A percentile compares a stretch with the other conserved stretches of the same genome.
These are phyloP conservation scores for Thalassarche chlororhynchos DNA, from an alignment of 2,113 vertebrate genomes.

Conservation along the genomic window DNA sequence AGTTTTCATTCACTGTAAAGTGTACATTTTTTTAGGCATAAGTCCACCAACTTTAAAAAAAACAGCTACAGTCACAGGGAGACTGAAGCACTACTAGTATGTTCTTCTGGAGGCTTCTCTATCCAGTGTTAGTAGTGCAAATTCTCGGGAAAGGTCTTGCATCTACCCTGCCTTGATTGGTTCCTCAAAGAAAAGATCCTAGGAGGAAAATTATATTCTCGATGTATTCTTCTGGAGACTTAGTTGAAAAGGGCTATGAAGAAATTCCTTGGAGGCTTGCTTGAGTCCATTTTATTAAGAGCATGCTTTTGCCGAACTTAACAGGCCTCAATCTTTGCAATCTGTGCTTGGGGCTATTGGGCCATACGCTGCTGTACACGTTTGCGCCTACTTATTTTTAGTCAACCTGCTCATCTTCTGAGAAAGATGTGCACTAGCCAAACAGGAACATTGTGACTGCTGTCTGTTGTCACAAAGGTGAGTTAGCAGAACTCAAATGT, in stretches of 20 bases:
- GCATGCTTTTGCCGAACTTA: not conserved
- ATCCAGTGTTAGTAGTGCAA: not conserved
- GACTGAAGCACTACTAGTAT: not conserved
- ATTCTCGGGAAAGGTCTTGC: not conserved
- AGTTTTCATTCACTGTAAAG: not conserved
- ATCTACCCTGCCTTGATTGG: not conserved
- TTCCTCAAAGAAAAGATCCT: not conserved
- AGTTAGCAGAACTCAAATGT: not conserved
- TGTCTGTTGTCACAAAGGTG: not conserved
- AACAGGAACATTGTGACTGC: not conserved
- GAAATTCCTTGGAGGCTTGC: not conserved
- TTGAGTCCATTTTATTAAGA: not conserved
- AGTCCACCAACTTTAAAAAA: not conserved
- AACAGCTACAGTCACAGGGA: not conserved
- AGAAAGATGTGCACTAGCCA: not conserved
- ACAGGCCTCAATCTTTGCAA: not conserved
- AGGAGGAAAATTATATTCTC: not conserved
- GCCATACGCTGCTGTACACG: accelerated
- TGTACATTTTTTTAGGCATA: not conserved
- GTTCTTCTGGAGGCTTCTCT: not conserved
- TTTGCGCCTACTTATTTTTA: not conserved
- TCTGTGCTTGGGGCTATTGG: not conserved
- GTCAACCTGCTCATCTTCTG: not conserved
- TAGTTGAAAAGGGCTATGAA: not conserved
- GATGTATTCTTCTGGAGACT: not conserved